A percentile compares a stretch with the other conserved stretches of the same genome.
Conservation (phyloP, 2,888 invertebrate genomes). For the Drosophila cognata region DNA sequence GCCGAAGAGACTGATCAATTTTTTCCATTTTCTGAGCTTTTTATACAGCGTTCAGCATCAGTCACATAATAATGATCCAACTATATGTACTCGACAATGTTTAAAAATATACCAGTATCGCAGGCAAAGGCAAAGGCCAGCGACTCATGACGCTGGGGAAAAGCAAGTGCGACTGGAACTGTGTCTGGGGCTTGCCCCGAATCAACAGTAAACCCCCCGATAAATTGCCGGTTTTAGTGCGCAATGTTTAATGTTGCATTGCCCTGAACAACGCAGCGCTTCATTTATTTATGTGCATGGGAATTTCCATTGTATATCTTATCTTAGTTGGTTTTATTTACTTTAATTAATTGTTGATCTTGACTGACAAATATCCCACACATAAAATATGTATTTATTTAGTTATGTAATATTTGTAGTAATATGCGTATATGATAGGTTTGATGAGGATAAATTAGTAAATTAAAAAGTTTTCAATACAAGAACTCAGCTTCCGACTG, state of each 20-base stretch:
- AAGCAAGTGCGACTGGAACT: not conserved
- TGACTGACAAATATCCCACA: not conserved
- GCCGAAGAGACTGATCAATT: constrained; percentile 18
- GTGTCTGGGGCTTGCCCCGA: constrained; percentile 35
- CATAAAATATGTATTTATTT: not conserved
- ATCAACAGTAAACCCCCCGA: constrained; percentile 6
- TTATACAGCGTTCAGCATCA: constrained; percentile 27
- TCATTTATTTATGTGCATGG: not conserved
- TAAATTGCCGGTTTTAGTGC: not conserved
- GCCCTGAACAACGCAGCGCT: not conserved
- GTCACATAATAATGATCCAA: not conserved
- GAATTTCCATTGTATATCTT: not conserved
- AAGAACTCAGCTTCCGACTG: not conserved
- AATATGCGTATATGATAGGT: not conserved
- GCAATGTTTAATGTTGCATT: no score
- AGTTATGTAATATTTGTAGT: not conserved
- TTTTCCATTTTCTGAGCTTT: not conserved
- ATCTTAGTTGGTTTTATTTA: not conserved
- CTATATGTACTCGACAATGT: not conserved
- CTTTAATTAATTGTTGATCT: not conserved
- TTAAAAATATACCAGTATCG: constrained; percentile 11
- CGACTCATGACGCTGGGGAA: not conserved
- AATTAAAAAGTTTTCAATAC: not conserved
- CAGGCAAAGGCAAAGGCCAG: constrained; percentile 20
- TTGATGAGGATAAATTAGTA: not conserved